Percentiles rank a stretch among this genome's conserved stretches.
These are phyloP conservation scores for Tapera naevia DNA, from an alignment of 2,797 vertebrate species.

Conservation along the genomic window DNA sequence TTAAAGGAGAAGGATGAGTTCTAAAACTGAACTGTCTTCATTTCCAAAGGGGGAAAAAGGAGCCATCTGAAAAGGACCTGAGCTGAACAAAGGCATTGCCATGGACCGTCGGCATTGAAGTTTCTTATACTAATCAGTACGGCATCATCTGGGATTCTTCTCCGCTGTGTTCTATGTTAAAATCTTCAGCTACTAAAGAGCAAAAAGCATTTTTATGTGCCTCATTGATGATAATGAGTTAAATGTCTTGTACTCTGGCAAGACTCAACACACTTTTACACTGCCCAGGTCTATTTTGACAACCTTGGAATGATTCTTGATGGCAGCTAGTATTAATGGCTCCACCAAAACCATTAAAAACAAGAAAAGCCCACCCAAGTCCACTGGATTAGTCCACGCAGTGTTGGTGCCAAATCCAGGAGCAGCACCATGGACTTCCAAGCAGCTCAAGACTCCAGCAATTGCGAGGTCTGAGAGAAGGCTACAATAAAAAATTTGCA, in stretches of 20 bases:
- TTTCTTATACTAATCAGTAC: background rate
- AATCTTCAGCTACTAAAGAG: background rate
- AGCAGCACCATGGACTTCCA: background rate
- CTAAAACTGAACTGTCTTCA: background rate
- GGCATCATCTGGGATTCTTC: background rate
- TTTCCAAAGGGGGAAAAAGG: background rate
- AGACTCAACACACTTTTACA: background rate
- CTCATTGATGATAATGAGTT: fast-evolving
- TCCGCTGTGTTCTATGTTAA: background rate
- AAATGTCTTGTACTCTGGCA: background rate
- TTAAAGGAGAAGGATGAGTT: background rate
- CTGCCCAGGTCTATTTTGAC: background rate
- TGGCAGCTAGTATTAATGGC: fast-evolving
- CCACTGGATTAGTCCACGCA: background rate
- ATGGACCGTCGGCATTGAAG: background rate
- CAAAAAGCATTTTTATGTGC: background rate
- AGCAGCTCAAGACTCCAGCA: background rate
- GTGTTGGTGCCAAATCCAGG: background rate
- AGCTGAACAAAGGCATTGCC: background rate
- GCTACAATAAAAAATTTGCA: background rate
- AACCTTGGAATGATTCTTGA: background rate
- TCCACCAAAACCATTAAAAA: background rate
- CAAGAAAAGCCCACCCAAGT: background rate
- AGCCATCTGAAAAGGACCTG: background rate
- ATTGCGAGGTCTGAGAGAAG: background rate